These are phyloP conservation scores for Phrynosoma platyrhinos DNA, from an alignment of 2,113 vertebrate species.

Conservation along the genomic window DNA sequence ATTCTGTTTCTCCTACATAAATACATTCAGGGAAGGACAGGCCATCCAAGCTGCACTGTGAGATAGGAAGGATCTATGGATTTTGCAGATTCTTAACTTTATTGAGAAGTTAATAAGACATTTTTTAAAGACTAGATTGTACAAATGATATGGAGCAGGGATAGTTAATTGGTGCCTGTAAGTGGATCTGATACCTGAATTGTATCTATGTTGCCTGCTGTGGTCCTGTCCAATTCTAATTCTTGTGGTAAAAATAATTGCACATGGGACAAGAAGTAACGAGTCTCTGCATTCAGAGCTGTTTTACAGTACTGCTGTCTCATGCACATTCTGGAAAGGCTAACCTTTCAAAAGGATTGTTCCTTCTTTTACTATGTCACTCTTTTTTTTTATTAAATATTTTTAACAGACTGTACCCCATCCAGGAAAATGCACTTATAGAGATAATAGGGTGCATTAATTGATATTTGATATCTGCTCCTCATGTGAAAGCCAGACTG, in stretches of 20 bases:
- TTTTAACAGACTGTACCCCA: no score
- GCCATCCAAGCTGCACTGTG: background rate
- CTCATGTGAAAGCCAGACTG: no score
- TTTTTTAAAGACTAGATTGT: background rate
- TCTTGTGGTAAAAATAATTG: background rate
- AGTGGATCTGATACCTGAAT: background rate
- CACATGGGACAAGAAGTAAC: background rate
- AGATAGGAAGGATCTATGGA: background rate
- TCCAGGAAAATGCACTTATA: no score
- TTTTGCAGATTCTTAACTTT: background rate
- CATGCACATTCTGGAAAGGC: no score
- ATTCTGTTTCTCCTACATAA: no score
- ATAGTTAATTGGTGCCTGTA: background rate
- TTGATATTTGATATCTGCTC: no score
- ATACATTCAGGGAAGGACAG: no score
- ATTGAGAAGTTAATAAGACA: background rate
- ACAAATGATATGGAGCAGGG: background rate
- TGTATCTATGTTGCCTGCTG: background rate
- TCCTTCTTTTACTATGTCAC: no score
- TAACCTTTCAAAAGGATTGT: no score
- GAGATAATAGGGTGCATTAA: no score
- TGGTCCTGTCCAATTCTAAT: background rate
- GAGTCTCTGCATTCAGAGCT: background rate
- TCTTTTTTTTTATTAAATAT: no score
- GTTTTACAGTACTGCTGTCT: background rate